phyloP scores from a whole-genome alignment of 2,113 vertebrate genomes.

The Xiphophorus maculatus region DNA sequence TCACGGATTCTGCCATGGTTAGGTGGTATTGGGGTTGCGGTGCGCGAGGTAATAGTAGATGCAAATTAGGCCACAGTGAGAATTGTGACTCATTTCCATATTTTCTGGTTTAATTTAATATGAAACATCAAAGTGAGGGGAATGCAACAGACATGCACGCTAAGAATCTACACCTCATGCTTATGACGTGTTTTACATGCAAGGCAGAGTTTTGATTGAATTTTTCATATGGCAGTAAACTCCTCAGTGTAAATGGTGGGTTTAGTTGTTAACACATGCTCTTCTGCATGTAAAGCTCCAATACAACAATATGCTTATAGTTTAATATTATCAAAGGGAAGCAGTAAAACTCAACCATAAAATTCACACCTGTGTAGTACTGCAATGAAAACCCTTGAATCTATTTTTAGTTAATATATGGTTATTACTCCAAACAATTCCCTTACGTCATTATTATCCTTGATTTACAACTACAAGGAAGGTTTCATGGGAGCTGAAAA shows the following conservation, averaged over 20 bases:
- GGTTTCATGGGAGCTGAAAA: constrained; percentile 28
- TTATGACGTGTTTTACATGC: background rate
- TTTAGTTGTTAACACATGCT: constrained; percentile 47
- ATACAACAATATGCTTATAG: constrained; percentile 41
- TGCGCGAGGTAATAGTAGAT: background rate
- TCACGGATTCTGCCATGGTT: constrained; percentile 25
- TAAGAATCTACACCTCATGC: background rate
- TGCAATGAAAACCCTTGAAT: constrained; percentile 50
- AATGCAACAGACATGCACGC: background rate
- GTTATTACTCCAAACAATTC: constrained; percentile 54
- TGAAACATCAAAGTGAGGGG: background rate
- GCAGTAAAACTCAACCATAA: constrained; percentile 55
- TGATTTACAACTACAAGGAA: constrained; percentile 48
- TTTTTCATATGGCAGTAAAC: constrained; percentile 31
- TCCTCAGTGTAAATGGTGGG: constrained; percentile 9
- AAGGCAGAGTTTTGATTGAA: constrained; percentile 23
- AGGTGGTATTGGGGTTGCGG: background rate
- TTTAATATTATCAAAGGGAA: constrained; percentile 51
- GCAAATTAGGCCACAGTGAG: constrained; percentile 1
- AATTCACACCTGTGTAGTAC: constrained; percentile 54
- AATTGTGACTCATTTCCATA: background rate
- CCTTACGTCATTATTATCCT: constrained; percentile 37
- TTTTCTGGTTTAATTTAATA: constrained; percentile 13
- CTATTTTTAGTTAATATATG: constrained; percentile 51
- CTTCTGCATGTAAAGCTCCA: constrained; percentile 13